Evolutionary conservation across 2,113 vertebrate species (phyloP).

Genomic region (Melanostigma gelatinosum): DNA sequence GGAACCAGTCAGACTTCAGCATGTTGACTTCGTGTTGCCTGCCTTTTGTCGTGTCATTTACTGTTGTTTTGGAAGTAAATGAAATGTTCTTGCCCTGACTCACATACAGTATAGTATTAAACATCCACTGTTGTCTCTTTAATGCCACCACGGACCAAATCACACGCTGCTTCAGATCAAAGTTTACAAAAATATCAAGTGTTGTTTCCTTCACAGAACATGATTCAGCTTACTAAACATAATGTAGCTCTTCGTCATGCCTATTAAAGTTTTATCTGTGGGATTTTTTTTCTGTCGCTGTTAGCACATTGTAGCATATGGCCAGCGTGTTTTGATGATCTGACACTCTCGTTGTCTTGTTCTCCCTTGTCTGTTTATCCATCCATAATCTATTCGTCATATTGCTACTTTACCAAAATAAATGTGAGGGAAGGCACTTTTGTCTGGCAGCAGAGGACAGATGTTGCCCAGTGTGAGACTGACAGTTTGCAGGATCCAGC

Average conservation of each 20-base stretch:
- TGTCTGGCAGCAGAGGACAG: constrained; percentile 57
- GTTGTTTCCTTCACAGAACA: constrained; percentile 3
- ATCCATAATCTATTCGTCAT: constrained; percentile 33
- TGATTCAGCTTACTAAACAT: constrained; percentile 14
- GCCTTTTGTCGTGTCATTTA: not conserved
- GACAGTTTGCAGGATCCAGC: constrained; percentile 57
- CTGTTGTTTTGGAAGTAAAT: not conserved
- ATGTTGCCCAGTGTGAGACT: constrained; percentile 74
- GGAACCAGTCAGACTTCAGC: not conserved
- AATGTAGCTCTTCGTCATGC: constrained; percentile 1
- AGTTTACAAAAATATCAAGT: not conserved
- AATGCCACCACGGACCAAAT: not conserved
- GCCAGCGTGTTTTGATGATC: constrained; percentile 37
- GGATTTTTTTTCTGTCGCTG: not conserved
- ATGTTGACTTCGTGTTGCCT: not conserved
- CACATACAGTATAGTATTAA: not conserved
- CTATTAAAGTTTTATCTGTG: constrained; percentile 5
- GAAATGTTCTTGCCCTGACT: not conserved
- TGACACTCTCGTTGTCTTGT: constrained; percentile 8
- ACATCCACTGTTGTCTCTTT: not conserved
- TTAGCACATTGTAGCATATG: constrained; percentile 47
- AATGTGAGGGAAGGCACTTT: constrained; percentile 34
- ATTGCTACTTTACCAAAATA: constrained; percentile 24
- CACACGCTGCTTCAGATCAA: not conserved
- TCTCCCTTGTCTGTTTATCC: constrained; percentile 28